Evolutionary conservation across 1,140 invertebrate species (phyloP).

Genomic region (Telenomus remus): DNA sequence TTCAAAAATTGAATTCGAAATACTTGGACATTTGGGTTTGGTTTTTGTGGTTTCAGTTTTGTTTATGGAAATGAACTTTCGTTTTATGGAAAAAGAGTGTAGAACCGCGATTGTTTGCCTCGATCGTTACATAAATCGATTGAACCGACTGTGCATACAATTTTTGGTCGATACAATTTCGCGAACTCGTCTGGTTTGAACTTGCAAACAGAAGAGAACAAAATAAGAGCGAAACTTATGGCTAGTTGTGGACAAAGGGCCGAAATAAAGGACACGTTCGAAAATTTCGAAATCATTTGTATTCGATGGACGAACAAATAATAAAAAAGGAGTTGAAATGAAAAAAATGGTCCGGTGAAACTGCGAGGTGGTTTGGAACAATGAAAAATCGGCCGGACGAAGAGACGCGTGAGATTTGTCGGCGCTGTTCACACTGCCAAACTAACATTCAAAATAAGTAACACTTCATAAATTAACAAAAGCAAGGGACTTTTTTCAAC

Average conservation of each 20-base stretch:
- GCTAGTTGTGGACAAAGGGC: not conserved
- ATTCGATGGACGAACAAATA: not conserved
- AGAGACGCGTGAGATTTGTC: slow-evolving; percentile 24
- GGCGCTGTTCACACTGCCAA: slow-evolving; percentile 16
- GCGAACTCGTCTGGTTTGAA: not conserved
- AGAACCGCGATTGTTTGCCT: too few relatives aligned
- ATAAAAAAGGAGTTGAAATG: slow-evolving; percentile 5
- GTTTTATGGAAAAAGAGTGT: too few relatives aligned
- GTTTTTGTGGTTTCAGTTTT: too few relatives aligned
- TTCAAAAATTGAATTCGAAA: too few relatives aligned
- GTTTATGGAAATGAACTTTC: too few relatives aligned
- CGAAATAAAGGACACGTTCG: slow-evolving; percentile 15
- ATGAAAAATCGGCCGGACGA: slow-evolving; percentile 29
- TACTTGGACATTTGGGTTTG: too few relatives aligned
- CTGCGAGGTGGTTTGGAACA: slow-evolving; percentile 6
- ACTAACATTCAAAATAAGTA: slow-evolving; percentile 36
- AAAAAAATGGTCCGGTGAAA: slow-evolving; percentile 11
- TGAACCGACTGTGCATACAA: too few relatives aligned
- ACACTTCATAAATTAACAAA: slow-evolving; percentile 47
- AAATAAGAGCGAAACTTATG: not conserved
- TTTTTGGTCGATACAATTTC: not conserved
- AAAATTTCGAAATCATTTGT: slow-evolving; percentile 18
- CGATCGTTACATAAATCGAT: too few relatives aligned
- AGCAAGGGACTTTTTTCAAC: slow-evolving; percentile 35
- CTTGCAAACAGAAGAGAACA: too few relatives aligned